phyloP scores from a whole-genome alignment of 2,888 invertebrate genomes.

The Neoitamus cyanurus region DNA sequence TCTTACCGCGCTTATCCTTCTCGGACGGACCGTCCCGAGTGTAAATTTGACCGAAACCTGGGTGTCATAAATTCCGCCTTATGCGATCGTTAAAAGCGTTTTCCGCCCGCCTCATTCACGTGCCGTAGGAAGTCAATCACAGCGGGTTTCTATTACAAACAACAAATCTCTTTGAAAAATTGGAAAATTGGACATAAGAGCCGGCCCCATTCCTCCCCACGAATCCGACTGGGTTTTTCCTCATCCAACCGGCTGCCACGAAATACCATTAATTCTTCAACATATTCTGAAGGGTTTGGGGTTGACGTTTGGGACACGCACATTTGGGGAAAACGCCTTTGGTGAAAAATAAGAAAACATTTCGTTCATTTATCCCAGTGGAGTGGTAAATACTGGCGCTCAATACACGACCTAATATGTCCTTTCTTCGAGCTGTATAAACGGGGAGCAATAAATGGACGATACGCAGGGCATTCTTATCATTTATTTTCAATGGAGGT shows the following conservation, averaged over 20 bases:
- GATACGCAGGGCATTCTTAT: constrained; percentile 18
- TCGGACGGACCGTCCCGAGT: neutral
- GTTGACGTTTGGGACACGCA: constrained; percentile 25
- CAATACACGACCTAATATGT: constrained; percentile 16
- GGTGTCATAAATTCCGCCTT: constrained; percentile 8
- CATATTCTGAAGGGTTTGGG: neutral
- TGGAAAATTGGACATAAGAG: constrained; percentile 26
- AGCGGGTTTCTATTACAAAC: neutral
- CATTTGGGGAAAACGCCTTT: constrained; percentile 13
- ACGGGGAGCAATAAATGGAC: constrained; percentile 28
- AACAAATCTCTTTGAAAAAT: constrained; percentile 32
- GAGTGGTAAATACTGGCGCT: constrained; percentile 31
- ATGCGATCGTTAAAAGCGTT: neutral
- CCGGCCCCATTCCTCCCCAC: neutral
- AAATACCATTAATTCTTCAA: constrained; percentile 34
- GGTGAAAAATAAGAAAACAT: constrained; percentile 22
- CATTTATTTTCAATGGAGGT: constrained; percentile 25
- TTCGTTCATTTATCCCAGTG: constrained; percentile 25
- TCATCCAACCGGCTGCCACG: neutral
- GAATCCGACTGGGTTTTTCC: neutral
- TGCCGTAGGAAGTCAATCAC: constrained; percentile 16
- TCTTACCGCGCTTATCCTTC: neutral
- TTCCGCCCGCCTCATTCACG: neutral
- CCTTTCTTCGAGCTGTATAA: constrained; percentile 13
- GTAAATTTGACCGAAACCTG: constrained; percentile 5